Base-by-base conservation (phyloP, 2,888 invertebrate genomes). In the Mongoloraphidia duomilia region DNA sequence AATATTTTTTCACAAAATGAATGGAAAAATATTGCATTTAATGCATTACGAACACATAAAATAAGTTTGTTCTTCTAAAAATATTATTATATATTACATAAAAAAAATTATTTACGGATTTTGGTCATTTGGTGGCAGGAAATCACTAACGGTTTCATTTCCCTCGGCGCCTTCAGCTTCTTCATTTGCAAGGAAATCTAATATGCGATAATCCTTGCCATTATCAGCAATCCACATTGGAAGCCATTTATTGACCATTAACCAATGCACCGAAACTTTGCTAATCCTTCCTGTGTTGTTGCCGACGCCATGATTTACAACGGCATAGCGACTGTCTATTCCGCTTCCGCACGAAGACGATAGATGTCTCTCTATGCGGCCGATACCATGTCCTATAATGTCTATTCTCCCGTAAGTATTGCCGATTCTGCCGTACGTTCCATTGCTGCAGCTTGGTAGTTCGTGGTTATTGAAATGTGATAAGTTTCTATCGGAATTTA, bases 311-410 rank as follows among this genome's bases (percentile, higher is more conserved):
- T 71, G 70, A 56, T 66, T 67, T 46, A 72, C 68, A 8, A 72
- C 65, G 40, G 70, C 70, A 10, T 66, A 67, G 61, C 59, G 70
- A 58, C 58, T 67, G 59, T 65, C 69, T 59, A 65, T 69, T 52
- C 53, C 64, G 60, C 77, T 77, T 49, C 79, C 77, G 60, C 80
- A 80, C n/a, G 80, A 79, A 0, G 80, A 79, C 47, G 79, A 79
- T 50, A 80, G 67, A 57, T 76, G 76, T 8, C 77, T 65, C 56
- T 73, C 77, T 53, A 77, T 77, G 53, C 79, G 66, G 13, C 76
- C 76, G 41, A 72, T 71, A 11, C 73, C 73, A 54, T 70, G 68
- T 0, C 75, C 75, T 44, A 77, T 67, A 3, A 77, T 69, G 61
- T 75, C 73, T 34, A 77, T 67, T 49, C 77, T 63, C n/a, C 71